Percentiles rank a stretch among this genome's conserved stretches.
Conservation (phyloP, 64 coral and sea anemone species). For the Platygyra sinensis region DNA sequence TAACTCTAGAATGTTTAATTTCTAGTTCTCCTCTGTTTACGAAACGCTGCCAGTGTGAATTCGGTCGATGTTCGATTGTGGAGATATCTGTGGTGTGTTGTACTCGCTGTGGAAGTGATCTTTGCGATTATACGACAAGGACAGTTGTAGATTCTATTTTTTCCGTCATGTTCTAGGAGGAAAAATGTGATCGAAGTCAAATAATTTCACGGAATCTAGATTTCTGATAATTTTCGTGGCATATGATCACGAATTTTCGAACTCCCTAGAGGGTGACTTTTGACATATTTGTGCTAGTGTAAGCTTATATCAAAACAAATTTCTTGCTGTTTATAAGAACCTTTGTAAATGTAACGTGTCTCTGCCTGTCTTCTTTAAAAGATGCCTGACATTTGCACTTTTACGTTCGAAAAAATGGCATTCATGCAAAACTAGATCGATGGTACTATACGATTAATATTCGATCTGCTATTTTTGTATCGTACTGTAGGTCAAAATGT, state of each 20-base stretch:
- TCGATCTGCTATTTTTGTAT: slow-evolving; percentile 5
- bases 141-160: not conserved
- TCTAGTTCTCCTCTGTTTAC: slow-evolving; percentile 34
- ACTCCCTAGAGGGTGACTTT: not conserved
- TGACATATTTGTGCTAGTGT: not conserved
- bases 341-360: not conserved
- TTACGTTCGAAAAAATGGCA: not conserved
- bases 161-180: not conserved
- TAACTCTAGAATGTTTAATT: slow-evolving; percentile 14
- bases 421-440: not conserved
- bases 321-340: not conserved
- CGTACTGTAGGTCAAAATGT: not conserved
- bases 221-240: not conserved
- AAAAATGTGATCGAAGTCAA: not conserved
- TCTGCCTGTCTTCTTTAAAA: not conserved
- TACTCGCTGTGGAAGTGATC: not conserved
- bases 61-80: too few relatives aligned
- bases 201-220: not conserved
- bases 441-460: not conserved
- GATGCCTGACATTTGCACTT: not conserved
- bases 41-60: slow-evolving; percentile 14
- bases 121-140: not conserved
- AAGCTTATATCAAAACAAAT: not conserved
- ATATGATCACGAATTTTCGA: not conserved
- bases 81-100: not conserved